These are phyloP conservation scores for Drosophila robusta DNA, from an alignment of 2,888 invertebrate species.

Conservation along the genomic window DNA sequence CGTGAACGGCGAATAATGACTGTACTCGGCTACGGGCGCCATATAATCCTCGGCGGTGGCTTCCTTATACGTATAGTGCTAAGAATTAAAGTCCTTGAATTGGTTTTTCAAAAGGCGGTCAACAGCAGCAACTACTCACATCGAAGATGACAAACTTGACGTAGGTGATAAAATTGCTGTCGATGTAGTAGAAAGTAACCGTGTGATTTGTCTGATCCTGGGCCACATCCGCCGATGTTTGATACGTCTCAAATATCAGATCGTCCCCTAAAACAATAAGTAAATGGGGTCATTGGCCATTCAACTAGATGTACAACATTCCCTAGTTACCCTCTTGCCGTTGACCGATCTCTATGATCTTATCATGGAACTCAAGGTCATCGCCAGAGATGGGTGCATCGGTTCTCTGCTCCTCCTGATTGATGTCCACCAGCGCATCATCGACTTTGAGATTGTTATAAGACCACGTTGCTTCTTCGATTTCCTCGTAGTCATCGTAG, in stretches of 20 bases:
- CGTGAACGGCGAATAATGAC: conserved; percentile 74
- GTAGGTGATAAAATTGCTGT: conserved; percentile 77
- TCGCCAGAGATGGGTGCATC: neutral
- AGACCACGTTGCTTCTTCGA: neutral
- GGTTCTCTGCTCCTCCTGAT: conserved; percentile 29
- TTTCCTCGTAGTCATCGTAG: conserved; percentile 3
- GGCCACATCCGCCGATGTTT: conserved; percentile 61
- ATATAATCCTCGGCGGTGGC: conserved; percentile 39
- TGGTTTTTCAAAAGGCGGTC: neutral
- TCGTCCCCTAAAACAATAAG: conserved; percentile 63
- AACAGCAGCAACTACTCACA: conserved; percentile 63
- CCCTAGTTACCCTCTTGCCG: conserved; percentile 70
- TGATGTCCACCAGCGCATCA: conserved; percentile 22
- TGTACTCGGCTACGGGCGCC: conserved; percentile 76
- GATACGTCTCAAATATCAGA: conserved; percentile 73
- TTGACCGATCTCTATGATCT: conserved; percentile 72
- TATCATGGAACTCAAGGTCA: conserved; percentile 61
- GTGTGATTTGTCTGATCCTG: conserved; percentile 61
- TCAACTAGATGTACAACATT: neutral
- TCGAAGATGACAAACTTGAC: conserved; percentile 75
- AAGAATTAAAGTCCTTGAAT: neutral
- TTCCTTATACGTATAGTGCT: conserved; percentile 64
- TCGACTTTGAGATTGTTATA: conserved; percentile 18
- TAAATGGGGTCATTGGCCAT: neutral
- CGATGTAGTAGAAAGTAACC: conserved; percentile 80